Evolutionary conservation across 1,140 invertebrate species (phyloP), one percentile per base, ranked within the genome.

Genomic region (Condylostylus longicornis): DNA sequence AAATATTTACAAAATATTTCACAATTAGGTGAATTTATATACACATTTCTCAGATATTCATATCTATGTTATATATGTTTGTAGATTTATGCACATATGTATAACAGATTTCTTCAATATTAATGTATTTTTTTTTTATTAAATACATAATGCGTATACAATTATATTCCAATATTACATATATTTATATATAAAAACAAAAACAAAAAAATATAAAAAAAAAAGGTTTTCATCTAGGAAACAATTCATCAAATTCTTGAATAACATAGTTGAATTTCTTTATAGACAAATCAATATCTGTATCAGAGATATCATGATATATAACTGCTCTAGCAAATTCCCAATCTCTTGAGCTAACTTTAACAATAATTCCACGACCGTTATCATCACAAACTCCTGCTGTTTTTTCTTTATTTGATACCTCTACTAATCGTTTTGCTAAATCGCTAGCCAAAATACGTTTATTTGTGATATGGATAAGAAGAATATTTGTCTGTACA

Each of bases 401-500:
- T 37, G 72, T 67, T 22, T 68, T 43, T 25, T 79, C 71, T 15
- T 66, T 62, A 4, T 74, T 56, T 43, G 58, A 50, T 22, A 81
- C 66, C 36, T 49, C 43, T 4, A 51, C 56, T 10, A 86, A 53
- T 39, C 74, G 65, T 2, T 67, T 28, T 35, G 68, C 60, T 37
- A 86, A 70, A n/a, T 72, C 59, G 35, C 44, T 50, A 3, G 74
- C 62, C 1, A 54, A 57, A 2, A 77, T 48, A 19, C 63, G 57
- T 1, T 50, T 41, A 1, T 63, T 54, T 33, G 67, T 56, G 2
- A 84, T 57, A 10, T 72, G 61, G 6, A 88, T 50, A 43, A 84
- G 67, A 7, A 89, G 53, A 40, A 91, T 90, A 50, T 91, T 91
- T 1, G 79, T 79, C 40, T 87, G 73, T 2, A 80, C 64, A 4